Evolutionary conservation across 2,113 vertebrate species (phyloP).

Genomic region (Megaceryle maxima): DNA sequence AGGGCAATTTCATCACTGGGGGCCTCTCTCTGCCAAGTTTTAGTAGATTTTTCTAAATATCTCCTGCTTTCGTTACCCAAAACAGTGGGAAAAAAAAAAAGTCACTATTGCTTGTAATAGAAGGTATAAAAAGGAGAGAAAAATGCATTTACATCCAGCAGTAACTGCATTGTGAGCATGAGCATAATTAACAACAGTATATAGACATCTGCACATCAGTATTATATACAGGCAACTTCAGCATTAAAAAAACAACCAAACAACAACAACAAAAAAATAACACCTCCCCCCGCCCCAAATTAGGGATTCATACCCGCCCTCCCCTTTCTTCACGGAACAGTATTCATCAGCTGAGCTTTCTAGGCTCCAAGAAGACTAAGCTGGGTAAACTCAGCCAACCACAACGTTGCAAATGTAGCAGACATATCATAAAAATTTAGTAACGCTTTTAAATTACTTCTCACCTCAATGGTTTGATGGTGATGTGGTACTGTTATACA

Average conservation of each 20-base stretch:
- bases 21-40: neutral
- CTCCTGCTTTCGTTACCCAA: neutral
- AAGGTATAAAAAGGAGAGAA: neutral
- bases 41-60: neutral
- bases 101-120: neutral
- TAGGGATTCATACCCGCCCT: neutral
- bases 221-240: neutral
- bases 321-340: neutral
- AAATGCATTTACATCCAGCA: neutral
- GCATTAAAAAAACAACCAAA: neutral
- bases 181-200: neutral
- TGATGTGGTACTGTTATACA: constrained; percentile 41
- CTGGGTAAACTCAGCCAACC: constrained; percentile 41
- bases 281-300: neutral
- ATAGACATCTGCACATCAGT: neutral
- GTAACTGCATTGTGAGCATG: neutral
- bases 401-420: constrained; percentile 50
- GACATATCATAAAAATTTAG: constrained; percentile 57
- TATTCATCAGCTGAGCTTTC: constrained; percentile 8
- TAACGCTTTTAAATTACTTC: constrained; percentile 60
- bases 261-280: neutral
- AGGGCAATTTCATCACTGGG: neutral
- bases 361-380: constrained; percentile 3
- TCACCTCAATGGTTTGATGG: constrained; percentile 55
- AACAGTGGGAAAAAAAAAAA: neutral